phyloP scores from a whole-genome alignment of 2,797 vertebrate species.

The Rhyacichthys aspro region DNA sequence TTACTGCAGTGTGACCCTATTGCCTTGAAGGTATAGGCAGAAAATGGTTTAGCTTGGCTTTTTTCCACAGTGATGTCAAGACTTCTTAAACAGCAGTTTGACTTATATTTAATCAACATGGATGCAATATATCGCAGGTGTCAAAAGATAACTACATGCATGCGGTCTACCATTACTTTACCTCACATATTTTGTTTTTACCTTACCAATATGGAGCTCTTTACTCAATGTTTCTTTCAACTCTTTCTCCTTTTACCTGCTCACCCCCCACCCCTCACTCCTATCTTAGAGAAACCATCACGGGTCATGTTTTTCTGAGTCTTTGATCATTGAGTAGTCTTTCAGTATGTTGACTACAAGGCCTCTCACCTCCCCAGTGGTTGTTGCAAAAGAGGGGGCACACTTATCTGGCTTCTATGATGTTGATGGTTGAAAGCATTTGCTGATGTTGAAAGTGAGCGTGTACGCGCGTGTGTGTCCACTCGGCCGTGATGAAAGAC shows the following conservation, averaged over 20 bases:
- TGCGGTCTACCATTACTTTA: constrained; percentile 23
- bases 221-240: constrained; percentile 60
- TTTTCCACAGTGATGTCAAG: too few species aligned
- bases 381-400: constrained; percentile 72
- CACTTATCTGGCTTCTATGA: constrained; percentile 74
- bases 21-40: too few species aligned
- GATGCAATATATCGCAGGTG: background rate
- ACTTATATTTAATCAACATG: background rate
- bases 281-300: constrained; percentile 66
- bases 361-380: constrained; percentile 76
- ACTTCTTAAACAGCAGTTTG: background rate
- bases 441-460: constrained; percentile 68
- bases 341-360: constrained; percentile 76
- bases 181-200: constrained; percentile 13
- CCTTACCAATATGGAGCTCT: constrained; percentile 45
- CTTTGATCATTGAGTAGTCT: constrained; percentile 76
- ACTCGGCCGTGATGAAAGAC: constrained; percentile 71
- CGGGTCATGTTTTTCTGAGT: constrained; percentile 70
- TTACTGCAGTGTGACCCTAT: too few species aligned
- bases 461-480: constrained; percentile 44
- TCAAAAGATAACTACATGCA: constrained; percentile 50
- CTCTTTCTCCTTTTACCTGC: constrained; percentile 63
- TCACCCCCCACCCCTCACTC: constrained; percentile 44
- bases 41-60: too few species aligned
- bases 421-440: constrained; percentile 79